phyloP scores from a whole-genome alignment of 2,888 invertebrate genomes.

The Eupelmus urozonus region DNA sequence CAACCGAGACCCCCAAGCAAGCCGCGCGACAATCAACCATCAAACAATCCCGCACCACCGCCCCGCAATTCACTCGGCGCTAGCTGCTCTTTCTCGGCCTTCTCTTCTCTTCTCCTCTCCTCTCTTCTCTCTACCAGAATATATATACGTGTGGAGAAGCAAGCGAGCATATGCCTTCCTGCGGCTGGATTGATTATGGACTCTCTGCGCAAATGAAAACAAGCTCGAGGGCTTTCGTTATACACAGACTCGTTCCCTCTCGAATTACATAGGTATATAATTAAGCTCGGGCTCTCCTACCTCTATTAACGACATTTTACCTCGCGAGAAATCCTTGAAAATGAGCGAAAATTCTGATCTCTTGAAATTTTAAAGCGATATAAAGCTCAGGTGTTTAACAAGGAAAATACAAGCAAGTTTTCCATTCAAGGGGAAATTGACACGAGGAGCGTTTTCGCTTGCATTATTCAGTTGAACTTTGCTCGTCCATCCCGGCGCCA shows the following conservation, averaged over 20 bases:
- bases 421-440: too few species aligned
- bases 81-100: conserved; percentile 54
- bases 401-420: too few species aligned
- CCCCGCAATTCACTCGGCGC: conserved; percentile 57
- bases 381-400: background rate
- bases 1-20: conserved; percentile 64
- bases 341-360: too few species aligned
- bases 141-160: conserved; percentile 19
- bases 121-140: background rate
- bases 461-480: conserved; percentile 16
- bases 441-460: too few species aligned
- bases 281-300: conserved; percentile 31
- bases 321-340: too few species aligned
- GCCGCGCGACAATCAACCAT: conserved; percentile 75
- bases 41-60: conserved; percentile 75
- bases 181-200: conserved; percentile 72
- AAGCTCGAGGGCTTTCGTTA: conserved; percentile 58
- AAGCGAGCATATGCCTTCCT: conserved; percentile 75
- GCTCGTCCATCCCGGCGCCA: background rate
- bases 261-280: conserved; percentile 49
- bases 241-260: conserved; percentile 32
- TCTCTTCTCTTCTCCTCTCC: conserved; percentile 61
- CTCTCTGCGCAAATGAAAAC: conserved; percentile 62
- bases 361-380: background rate
- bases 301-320: background rate